Conservation (phyloP, 1,140 invertebrate species). For the Asobara japonica region DNA sequence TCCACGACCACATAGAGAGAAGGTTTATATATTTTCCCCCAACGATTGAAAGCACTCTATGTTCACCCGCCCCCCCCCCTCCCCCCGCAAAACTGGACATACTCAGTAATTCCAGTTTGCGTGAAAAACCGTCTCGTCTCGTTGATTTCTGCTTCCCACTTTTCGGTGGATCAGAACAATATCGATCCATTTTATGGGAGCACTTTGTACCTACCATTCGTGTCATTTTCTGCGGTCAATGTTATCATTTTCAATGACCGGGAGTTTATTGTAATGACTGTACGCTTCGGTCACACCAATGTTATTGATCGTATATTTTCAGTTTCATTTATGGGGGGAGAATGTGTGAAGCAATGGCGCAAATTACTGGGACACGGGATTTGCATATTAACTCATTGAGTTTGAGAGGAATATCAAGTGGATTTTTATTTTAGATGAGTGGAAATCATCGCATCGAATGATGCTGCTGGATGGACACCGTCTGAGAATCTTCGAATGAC, state of each 20-base stretch:
- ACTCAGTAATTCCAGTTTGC: neutral
- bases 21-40: slow-evolving; percentile 7
- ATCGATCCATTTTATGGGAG: neutral
- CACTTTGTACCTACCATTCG: neutral
- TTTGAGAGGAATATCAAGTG: too few relatives aligned
- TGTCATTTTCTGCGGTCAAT: neutral
- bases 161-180: neutral
- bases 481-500: too few relatives aligned
- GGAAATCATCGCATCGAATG: too few relatives aligned
- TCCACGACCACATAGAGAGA: neutral
- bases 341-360: too few relatives aligned
- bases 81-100: neutral
- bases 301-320: too few relatives aligned
- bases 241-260: neutral
- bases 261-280: too few relatives aligned
- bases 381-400: too few relatives aligned
- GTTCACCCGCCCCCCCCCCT: neutral
- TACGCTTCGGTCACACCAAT: too few relatives aligned
- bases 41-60: slow-evolving; percentile 14
- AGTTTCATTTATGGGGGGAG: too few relatives aligned
- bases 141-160: neutral
- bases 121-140: neutral
- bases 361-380: too few relatives aligned
- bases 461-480: too few relatives aligned
- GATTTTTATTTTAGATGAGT: too few relatives aligned